These are phyloP conservation scores for Drosophila chauvacae DNA, from an alignment of 1,140 invertebrate genomes.

Conservation along the genomic window DNA sequence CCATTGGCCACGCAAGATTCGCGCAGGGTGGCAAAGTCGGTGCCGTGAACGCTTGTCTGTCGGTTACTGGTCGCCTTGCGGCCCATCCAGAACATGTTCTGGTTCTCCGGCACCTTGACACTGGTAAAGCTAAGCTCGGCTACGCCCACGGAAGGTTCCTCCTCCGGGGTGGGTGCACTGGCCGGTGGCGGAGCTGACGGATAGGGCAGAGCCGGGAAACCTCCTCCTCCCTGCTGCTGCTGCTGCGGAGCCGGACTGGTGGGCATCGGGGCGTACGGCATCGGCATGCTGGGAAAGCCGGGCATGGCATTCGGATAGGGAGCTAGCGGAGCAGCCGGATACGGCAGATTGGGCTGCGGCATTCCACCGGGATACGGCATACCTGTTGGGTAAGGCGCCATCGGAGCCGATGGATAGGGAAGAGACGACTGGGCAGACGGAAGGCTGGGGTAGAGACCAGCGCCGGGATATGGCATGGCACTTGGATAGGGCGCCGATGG, in stretches of 20 bases:
- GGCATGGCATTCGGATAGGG: constrained; percentile 52
- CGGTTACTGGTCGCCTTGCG: constrained; percentile 62
- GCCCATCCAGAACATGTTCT: constrained; percentile 79
- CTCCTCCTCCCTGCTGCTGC: constrained; percentile 34
- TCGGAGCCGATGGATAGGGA: constrained; percentile 55
- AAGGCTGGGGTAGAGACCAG: constrained; percentile 56
- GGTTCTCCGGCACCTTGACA: constrained; percentile 78
- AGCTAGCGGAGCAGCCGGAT: constrained; percentile 53
- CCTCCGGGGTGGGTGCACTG: constrained; percentile 61
- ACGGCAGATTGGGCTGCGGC: constrained; percentile 58
- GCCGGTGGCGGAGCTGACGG: constrained; percentile 54
- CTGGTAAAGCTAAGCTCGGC: constrained; percentile 74
- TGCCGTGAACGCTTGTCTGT: constrained; percentile 79
- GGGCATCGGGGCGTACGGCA: constrained; percentile 69
- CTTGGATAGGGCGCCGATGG: constrained; percentile 44
- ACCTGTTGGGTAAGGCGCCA: constrained; percentile 36
- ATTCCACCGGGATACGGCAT: constrained; percentile 34
- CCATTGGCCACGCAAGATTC: constrained; percentile 89
- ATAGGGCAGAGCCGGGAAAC: constrained; percentile 55
- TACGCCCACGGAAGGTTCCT: constrained; percentile 74
- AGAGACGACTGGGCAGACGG: constrained; percentile 32
- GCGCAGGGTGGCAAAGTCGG: constrained; percentile 90
- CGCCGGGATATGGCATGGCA: constrained; percentile 54
- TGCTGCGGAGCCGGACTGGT: constrained; percentile 58
- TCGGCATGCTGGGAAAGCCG: constrained; percentile 69